Base-by-base conservation (phyloP, 2,113 vertebrate species). In the Bolborhynchus lineola region DNA sequence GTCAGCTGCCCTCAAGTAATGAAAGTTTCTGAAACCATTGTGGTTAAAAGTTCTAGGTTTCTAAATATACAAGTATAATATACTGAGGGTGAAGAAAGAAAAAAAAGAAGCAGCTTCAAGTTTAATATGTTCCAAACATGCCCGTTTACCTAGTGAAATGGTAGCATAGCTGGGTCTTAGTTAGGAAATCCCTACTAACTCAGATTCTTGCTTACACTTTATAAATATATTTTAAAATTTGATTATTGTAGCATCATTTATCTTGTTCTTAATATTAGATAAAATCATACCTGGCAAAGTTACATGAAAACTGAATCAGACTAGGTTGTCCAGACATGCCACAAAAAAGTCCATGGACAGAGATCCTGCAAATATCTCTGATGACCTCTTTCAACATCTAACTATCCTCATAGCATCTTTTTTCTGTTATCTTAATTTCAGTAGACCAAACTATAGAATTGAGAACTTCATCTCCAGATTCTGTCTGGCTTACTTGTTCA, bases 41-140 rank as follows among this genome's bases (percentile, higher is more conserved):
- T 17, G 31, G 71, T 53, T 77, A 90, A 47, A 95, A 91, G n/a
- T 69, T 85, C 26, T 65, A 41, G n/a, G n/a, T 90, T 95, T 92
- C 81, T 67, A 92, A 92, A 94, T 76, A 88, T 16, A 79, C 19
- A 83, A 86, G 44, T 50, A 59, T 31, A 71, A 60, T 78, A 75
- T 16, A 85, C 8, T 41, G 24, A 7, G 5, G 4, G 2, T 5
- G 15, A 12, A 33, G 16, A 33, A 28, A 8, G 7, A 19, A 6
- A 23, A 21, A 10, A 14, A 53, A 29, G 39, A n/a, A 10, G 2
- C 19, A 64, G 16, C 20, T 88, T 82, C 42, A 67, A 81, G 12
- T 86, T 93, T 64, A 78, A 44, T 82, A 53, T 35, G 13, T 72
- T 89, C 74, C 44, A 79, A 31, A 64, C 35, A 42, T 0, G 1